Percentiles rank a stretch among this genome's conserved stretches.
Evolutionary conservation across 2,113 vertebrate species (phyloP).

Genomic region (Cromileptes altivelis): DNA sequence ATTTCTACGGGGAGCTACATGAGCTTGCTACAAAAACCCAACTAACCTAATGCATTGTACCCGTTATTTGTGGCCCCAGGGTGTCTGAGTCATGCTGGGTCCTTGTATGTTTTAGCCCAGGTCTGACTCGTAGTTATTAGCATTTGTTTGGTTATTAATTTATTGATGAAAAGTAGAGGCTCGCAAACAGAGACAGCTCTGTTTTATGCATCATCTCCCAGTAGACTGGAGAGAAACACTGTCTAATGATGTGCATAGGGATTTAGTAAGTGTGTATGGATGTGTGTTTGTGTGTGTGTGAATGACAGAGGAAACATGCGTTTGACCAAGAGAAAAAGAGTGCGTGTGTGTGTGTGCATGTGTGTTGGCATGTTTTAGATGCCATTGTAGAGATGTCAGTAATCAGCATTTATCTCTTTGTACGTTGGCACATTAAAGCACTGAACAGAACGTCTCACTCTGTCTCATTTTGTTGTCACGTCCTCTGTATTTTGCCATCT

Average conservation of each 20-base stretch:
- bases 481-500: background rate
- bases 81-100: background rate
- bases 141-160: constrained; percentile 61
- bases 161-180: constrained; percentile 52
- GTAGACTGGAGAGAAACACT: constrained; percentile 51
- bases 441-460: constrained; percentile 25
- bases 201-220: constrained; percentile 60
- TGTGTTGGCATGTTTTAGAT: constrained; percentile 74
- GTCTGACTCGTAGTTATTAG: constrained; percentile 59
- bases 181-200: constrained; percentile 54
- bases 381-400: constrained; percentile 74
- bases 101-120: constrained; percentile 59
- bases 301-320: constrained; percentile 20
- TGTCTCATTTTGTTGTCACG: constrained; percentile 13
- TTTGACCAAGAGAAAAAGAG: background rate
- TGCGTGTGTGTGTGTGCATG: constrained; percentile 15
- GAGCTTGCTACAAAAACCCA: background rate
- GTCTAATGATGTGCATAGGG: constrained; percentile 70
- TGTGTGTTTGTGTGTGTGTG: constrained; percentile 20
- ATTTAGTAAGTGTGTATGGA: constrained; percentile 40
- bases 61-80: background rate
- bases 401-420: constrained; percentile 78
- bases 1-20: background rate
- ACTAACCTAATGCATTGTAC: background rate
- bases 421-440: constrained; percentile 78